Evolutionary conservation across 2,797 vertebrate species (phyloP), one percentile per base, ranked within the genome.

Genomic region (Nyctalus aviator): DNA sequence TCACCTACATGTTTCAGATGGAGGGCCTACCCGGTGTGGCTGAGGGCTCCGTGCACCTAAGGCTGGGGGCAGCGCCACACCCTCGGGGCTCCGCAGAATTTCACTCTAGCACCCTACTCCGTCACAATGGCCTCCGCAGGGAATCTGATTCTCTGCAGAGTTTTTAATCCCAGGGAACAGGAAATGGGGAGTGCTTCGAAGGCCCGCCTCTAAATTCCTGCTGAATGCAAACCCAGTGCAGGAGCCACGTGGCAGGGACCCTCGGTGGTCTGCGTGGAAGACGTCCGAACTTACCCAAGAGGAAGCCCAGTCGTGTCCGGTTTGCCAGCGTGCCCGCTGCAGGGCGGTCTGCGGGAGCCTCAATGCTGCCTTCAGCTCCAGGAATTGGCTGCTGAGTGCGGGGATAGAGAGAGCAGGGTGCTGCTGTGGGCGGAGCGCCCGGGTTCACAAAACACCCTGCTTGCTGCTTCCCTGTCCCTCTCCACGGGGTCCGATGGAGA

Each of bases 181-280:
- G 18, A 46, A 41, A 87, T 5, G 46, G 53, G n/a, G 78, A 30
- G 14, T 35, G 11, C 37, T 76, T 69, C 2, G 9, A 62, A 88
- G 75, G 21, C 44, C 30, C 15, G 15, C 17, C n/a, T 6, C 20
- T 3, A 11, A 46, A 66, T 17, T 46, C 44, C 12, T 11, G 21
- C 18, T 55, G 8, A 30, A 1, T 0, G 12, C 17, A 9, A 7
- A 59, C 50, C 23, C 48, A 2, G 0, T 3, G 3, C 10, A 0
- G 3, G 9, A 66, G 30, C n/a, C 14, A 35, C 3, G 13, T 25
- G 8, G 41, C 21, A 3, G 41, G 14, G 46, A 21, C 18, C n/a
- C 10, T 1, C 37, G 0, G 1, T 5, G 1, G 14, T 1, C 27
- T 62, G 23, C 35, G 8, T 21, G n/a, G 69, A 84, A 85, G 62